Conservation (phyloP, 1,140 invertebrate genomes). For the Ptiloglossa arizonensis region DNA sequence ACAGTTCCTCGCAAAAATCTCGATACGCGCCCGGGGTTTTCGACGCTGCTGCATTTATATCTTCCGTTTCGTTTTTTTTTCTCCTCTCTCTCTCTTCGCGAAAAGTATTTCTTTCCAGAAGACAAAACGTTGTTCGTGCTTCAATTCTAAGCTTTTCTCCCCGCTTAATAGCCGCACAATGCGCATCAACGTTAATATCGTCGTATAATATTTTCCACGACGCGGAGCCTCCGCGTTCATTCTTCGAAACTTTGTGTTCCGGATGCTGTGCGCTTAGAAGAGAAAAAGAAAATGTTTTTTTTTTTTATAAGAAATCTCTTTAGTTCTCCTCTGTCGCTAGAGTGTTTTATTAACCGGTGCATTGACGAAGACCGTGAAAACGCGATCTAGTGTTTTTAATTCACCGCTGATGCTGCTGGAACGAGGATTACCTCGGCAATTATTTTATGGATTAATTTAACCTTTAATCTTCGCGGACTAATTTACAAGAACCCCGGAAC, state of each 20-base stretch:
- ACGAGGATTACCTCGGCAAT: neutral
- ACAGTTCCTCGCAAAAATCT: conserved; percentile 38
- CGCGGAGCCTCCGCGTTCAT: conserved; percentile 8
- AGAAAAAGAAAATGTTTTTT: neutral
- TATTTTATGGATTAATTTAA: neutral
- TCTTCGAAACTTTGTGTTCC: conserved; percentile 15
- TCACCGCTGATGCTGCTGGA: too few species aligned
- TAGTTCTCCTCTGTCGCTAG: neutral
- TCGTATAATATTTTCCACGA: conserved; percentile 6
- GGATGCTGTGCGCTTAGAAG: neutral
- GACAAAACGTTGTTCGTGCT: conserved; percentile 17
- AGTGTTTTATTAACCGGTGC: conserved; percentile 8
- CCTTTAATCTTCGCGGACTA: too few species aligned
- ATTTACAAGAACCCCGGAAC: too few species aligned
- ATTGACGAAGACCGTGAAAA: neutral
- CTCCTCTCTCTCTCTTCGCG: too few species aligned
- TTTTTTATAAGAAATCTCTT: neutral
- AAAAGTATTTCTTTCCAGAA: neutral
- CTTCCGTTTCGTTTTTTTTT: neutral
- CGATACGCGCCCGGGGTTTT: neutral
- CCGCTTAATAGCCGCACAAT: conserved; percentile 30
- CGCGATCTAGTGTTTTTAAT: neutral
- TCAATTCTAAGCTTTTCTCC: conserved; percentile 16
- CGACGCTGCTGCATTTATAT: neutral
- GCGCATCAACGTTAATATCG: neutral